phyloP scores from a whole-genome alignment of 2,797 vertebrate genomes.

The Gymnothorax javanicus region DNA sequence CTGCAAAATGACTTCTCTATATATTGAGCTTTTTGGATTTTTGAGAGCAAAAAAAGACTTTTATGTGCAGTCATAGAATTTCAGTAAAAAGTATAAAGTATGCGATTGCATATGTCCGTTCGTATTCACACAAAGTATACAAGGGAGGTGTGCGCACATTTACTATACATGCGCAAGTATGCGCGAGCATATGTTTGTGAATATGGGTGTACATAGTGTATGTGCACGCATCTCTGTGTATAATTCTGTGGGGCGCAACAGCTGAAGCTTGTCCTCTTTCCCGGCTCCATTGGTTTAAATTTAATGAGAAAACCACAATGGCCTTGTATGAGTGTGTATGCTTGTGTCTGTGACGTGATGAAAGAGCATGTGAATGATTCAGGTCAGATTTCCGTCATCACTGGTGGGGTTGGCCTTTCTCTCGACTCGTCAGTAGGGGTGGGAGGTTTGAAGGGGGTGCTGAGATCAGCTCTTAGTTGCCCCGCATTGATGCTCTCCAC shows the following conservation, averaged over 20 bases:
- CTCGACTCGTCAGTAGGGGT: neutral
- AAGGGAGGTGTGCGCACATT: neutral
- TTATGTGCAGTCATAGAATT: neutral
- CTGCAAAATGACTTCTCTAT: neutral
- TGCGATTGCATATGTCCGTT: neutral
- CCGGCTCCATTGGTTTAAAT: neutral
- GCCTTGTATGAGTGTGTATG: neutral
- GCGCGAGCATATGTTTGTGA: neutral
- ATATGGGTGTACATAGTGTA: neutral
- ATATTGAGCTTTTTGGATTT: neutral
- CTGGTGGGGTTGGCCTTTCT: slow-evolving; percentile 6
- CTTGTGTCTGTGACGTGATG: slow-evolving; percentile 13
- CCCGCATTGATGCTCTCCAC: neutral
- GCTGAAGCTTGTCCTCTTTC: neutral
- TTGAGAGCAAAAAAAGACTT: slow-evolving; percentile 1
- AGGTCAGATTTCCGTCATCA: slow-evolving; percentile 18
- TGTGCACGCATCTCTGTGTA: neutral
- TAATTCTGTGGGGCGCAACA: slow-evolving; percentile 10
- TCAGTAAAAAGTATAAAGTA: neutral
- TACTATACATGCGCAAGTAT: neutral
- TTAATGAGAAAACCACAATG: neutral
- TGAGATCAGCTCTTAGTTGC: slow-evolving; percentile 9
- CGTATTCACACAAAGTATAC: neutral
- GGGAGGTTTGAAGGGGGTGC: neutral
- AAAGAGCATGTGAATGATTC: slow-evolving; percentile 25